Evolutionary conservation across 2,113 vertebrate genomes (phyloP), one percentile per base, ranked within the genome.

Genomic region (Lophura nycthemera): DNA sequence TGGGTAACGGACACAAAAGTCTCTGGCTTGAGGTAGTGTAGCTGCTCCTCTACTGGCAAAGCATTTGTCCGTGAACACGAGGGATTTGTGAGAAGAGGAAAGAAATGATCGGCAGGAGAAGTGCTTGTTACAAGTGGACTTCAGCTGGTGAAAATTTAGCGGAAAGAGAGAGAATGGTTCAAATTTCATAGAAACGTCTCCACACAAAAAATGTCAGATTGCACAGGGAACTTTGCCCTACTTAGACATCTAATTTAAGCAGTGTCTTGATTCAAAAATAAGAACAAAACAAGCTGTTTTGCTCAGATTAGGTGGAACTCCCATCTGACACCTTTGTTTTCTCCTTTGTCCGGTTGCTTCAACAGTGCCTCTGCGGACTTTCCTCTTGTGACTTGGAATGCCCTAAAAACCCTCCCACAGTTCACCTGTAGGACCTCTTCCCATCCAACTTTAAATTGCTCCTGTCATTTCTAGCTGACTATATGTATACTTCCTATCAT

Each of bases 1-100:
- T 96, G 93, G 94, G 94, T 95, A 96, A 93, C 1, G 47, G 88
- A 94, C 91, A 93, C 89, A 96, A 88, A 81, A 91, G 78, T 79
- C 92, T 95, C 89, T 91, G 88, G 87, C 83, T 83, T 72, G 54
- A 93, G 78, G 89, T 88, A 86, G 71, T 24, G 17, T 64, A 73
- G 42, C 74, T 92, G 71, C 38, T 76, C 66, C 76, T 92, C 63
- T 73, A 50, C 91, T 86, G 75, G 80, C 71, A 72, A 74, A 82
- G 25, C n/a, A 59, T 83, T 89, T 81, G 73, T 71, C 86, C 20
- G 3, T 76, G 60, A 86, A 36, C 10, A 2, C 1, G 0, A 92
- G 65, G 38, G 65, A 67, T 90, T 95, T 92, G 24, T 60, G 47
- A 61, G 17, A 43, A 66, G 66, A 70, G n/a, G 29, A 86, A 32